Evolutionary conservation across 2,797 vertebrate species (phyloP).

Genomic region (Thunnus albacares): DNA sequence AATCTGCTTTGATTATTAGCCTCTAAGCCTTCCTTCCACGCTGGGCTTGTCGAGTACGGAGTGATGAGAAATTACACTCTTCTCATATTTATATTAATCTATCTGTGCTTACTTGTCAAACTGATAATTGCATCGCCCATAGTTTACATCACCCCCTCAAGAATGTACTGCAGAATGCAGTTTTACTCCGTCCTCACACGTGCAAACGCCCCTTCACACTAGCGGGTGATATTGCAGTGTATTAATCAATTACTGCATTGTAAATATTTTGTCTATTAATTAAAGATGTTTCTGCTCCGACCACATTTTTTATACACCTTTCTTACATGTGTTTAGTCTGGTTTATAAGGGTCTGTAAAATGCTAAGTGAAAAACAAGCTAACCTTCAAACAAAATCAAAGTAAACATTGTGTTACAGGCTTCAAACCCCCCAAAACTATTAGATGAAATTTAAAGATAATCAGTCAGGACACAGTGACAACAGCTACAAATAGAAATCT

Average conservation of each 20-base stretch:
- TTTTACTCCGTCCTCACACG: constrained; percentile 20
- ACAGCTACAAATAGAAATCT: constrained; percentile 39
- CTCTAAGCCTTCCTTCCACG: constrained; percentile 78
- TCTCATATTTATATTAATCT: constrained; percentile 77
- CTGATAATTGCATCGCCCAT: constrained; percentile 69
- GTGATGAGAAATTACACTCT: constrained; percentile 75
- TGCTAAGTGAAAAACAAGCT: not conserved
- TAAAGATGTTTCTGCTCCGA: not conserved
- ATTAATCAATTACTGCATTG: constrained; percentile 24
- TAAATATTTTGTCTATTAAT: not conserved
- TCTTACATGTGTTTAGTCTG: constrained; percentile 3
- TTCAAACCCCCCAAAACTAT: constrained; percentile 11
- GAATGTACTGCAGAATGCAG: constrained; percentile 14
- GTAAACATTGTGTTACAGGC: constrained; percentile 2
- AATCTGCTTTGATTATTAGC: constrained; percentile 85
- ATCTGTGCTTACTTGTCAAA: constrained; percentile 75
- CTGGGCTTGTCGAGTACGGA: constrained; percentile 66
- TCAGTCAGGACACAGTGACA: constrained; percentile 34
- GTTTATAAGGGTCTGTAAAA: not conserved
- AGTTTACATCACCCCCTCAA: constrained; percentile 40
- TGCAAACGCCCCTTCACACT: constrained; percentile 42
- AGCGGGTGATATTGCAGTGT: not conserved
- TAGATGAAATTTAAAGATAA: constrained; percentile 36
- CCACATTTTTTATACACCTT: not conserved
- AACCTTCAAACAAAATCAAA: constrained; percentile 19